Evolutionary conservation across 2,888 invertebrate genomes (phyloP).

Genomic region (Andrena bucephala): DNA sequence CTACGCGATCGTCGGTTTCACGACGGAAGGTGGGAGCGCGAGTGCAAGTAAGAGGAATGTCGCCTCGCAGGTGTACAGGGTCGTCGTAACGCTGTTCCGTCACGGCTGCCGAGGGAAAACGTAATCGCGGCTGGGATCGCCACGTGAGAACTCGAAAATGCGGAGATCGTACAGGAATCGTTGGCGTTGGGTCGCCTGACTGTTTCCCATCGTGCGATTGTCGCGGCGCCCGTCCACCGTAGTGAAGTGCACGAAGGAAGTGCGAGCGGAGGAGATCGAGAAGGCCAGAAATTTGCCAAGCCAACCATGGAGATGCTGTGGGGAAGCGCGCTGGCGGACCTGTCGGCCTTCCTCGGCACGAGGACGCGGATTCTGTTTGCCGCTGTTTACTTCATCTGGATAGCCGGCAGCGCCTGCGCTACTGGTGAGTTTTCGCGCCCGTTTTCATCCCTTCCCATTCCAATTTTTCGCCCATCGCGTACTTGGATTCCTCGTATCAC

Average conservation of each 20-base stretch:
- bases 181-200: slow-evolving; percentile 41
- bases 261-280: slow-evolving; percentile 35
- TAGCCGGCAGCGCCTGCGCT: slow-evolving; percentile 73
- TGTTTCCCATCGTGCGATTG: slow-evolving; percentile 17
- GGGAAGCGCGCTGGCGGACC: slow-evolving; percentile 57
- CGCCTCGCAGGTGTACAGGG: slow-evolving; percentile 56
- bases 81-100: slow-evolving; percentile 56
- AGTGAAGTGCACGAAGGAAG: slow-evolving; percentile 45
- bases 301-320: slow-evolving; percentile 67
- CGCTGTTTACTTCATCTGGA: slow-evolving; percentile 70
- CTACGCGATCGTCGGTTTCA: slow-evolving; percentile 33
- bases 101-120: slow-evolving; percentile 41
- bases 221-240: slow-evolving; percentile 17
- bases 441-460: slow-evolving; percentile 25
- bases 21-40: slow-evolving; percentile 43
- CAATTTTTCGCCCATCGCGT: background rate
- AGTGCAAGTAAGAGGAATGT: slow-evolving; percentile 65
- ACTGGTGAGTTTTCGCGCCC: slow-evolving; percentile 73
- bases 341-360: slow-evolving; percentile 60
- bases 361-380: slow-evolving; percentile 67
- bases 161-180: slow-evolving; percentile 49
- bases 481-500: too few species aligned
- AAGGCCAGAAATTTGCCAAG: slow-evolving; percentile 47
- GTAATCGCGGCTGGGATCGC: slow-evolving; percentile 29
- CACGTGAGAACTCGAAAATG: slow-evolving; percentile 61